Percentiles rank a stretch among this genome's conserved stretches.
Conservation (phyloP, 2,113 vertebrate species). For the Apodemus sylvaticus region DNA sequence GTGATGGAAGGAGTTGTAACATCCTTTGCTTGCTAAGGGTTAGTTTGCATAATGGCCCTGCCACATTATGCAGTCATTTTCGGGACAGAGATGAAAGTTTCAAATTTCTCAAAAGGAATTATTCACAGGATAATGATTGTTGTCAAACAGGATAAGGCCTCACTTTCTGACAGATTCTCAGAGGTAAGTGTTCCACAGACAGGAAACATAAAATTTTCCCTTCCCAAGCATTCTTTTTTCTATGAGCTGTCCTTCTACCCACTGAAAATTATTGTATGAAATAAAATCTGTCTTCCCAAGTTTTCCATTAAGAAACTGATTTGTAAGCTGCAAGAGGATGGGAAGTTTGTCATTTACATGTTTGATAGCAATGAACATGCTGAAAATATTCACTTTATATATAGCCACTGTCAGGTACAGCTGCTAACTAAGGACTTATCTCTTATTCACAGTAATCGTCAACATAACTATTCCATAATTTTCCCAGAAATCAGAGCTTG, state of each 20-base stretch:
- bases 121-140: constrained; percentile 49
- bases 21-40: constrained; percentile 42
- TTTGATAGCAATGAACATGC: constrained; percentile 58
- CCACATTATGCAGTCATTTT: constrained; percentile 47
- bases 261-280: constrained; percentile 58
- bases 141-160: constrained; percentile 50
- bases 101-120: constrained; percentile 57
- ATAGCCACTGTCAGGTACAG: constrained; percentile 23
- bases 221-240: constrained; percentile 29
- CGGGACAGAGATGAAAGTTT: constrained; percentile 41
- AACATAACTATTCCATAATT: constrained; percentile 26
- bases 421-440: constrained; percentile 45
- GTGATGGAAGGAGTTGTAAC: constrained; percentile 32
- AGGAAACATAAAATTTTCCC: constrained; percentile 31
- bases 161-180: constrained; percentile 57
- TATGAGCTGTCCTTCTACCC: constrained; percentile 4
- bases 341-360: constrained; percentile 19
- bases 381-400: constrained; percentile 52
- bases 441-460: constrained; percentile 55
- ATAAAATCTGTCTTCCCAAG: constrained; percentile 68
- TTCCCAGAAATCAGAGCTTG: constrained; percentile 52
- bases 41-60: constrained; percentile 59
- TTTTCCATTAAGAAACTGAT: constrained; percentile 70
- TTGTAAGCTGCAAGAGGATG: constrained; percentile 46
- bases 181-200: constrained; percentile 33